phyloP scores from a whole-genome alignment of 2,888 invertebrate genomes.

The Ernsta delagoae region DNA sequence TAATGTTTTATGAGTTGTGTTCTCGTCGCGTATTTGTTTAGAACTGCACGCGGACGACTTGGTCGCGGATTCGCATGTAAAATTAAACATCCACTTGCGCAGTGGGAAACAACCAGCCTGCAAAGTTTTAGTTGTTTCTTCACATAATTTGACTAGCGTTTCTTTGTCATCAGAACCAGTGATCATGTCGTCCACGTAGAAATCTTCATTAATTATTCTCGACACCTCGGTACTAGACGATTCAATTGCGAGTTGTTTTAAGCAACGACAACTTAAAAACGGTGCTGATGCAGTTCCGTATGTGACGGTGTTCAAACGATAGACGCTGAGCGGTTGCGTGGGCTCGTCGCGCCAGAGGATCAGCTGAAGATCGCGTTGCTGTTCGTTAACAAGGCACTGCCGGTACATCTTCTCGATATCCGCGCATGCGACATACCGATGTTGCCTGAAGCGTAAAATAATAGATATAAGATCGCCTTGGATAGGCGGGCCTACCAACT shows the following conservation, averaged over 20 bases:
- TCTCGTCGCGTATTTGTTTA: constrained; percentile 23
- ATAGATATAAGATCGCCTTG: constrained; percentile 34
- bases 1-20: constrained; percentile 33
- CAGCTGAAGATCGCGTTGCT: constrained; percentile 29
- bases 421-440: constrained; percentile 43
- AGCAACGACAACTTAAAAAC: constrained; percentile 46
- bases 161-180: constrained; percentile 40
- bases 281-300: constrained; percentile 44
- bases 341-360: constrained; percentile 42
- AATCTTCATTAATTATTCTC: constrained; percentile 43
- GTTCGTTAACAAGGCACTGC: constrained; percentile 33
- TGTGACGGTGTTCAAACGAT: constrained; percentile 42
- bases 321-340: constrained; percentile 33
- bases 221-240: constrained; percentile 40
- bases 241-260: constrained; percentile 48
- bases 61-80: background rate
- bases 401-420: constrained; percentile 48
- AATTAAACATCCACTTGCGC: constrained; percentile 34
- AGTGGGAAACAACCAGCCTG: constrained; percentile 34
- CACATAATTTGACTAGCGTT: constrained; percentile 15
- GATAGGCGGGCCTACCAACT: constrained; percentile 42
- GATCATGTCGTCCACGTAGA: constrained; percentile 45
- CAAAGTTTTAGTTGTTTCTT: constrained; percentile 13
- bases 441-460: constrained; percentile 42
- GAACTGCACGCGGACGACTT: background rate